Evolutionary conservation across 2,888 invertebrate species (phyloP), one percentile per base, ranked within the genome.

Genomic region (Azorinus chamasolen): DNA sequence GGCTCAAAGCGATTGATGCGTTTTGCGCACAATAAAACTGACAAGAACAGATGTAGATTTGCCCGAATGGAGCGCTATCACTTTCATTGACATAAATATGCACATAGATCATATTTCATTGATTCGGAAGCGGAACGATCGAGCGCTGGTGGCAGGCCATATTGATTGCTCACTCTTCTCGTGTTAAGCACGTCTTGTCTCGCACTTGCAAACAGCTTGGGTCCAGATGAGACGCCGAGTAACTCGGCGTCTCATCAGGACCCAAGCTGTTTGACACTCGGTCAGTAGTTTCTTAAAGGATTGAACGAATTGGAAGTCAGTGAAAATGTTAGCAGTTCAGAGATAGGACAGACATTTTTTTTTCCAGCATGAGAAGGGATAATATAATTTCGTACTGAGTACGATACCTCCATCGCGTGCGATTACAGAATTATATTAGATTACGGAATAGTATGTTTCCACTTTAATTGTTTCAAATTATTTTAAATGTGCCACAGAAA

Each of bases 21-120:
- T 46, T 46, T 24, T 16, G 27, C 46, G 24, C 10, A 59, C 27
- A 59, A 59, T 59, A 59, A 59, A 59, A 45, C 59, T 59, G 59
- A 59, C 59, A 59, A n/a, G 16, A 43, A 22, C 59, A 59, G 59
- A 59, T 59, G 59, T 59, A 59, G 46, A 59, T 27, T 20, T 4
- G 20, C 45, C 20, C 14, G 16, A 25, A 58, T 43, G 22, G 18
- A 46, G 41, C 43, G 20, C 22, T 24, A 24, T 45, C 24, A 22
- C n/a, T 41, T 41, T 16, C 37, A 22, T n/a, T 54, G 20, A 16
- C 22, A 14, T 41, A 45, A 25, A 37, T 45, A 51, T 63, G 51
- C 63, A 51, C 45, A 63, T 25, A 63, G 41, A 45, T 63, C 45
- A 53, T 32, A 25, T 53, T 53, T 25, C 53, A 53, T 53, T 27